Evolutionary conservation across 2,113 vertebrate species (phyloP).

Genomic region (Pampusana beccarii): DNA sequence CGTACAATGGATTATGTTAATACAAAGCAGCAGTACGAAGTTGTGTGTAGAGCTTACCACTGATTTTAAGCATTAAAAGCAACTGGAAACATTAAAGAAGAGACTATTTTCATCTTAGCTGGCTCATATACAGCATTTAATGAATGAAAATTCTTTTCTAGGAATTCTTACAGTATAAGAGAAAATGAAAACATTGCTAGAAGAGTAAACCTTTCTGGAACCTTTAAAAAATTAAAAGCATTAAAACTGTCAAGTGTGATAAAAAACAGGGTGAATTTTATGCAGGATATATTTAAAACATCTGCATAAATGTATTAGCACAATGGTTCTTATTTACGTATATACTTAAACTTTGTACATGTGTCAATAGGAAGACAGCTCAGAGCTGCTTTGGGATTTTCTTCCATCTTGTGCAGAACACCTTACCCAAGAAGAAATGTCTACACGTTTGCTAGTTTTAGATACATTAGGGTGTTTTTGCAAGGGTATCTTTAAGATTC

Average conservation of each 20-base stretch:
- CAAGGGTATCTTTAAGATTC: not conserved
- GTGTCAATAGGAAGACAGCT: not conserved
- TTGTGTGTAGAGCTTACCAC: not conserved
- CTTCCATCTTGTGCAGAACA: not conserved
- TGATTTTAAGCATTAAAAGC: not conserved
- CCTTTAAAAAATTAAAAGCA: not conserved
- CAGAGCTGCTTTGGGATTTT: not conserved
- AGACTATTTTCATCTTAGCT: not conserved
- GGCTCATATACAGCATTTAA: not conserved
- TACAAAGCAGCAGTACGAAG: not conserved
- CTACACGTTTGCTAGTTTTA: not conserved
- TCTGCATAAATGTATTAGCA: not conserved
- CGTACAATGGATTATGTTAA: not conserved
- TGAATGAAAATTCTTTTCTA: not conserved
- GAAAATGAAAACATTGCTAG: not conserved
- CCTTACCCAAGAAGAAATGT: not conserved
- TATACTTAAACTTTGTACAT: not conserved
- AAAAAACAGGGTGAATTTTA: not conserved
- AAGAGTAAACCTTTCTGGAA: not conserved
- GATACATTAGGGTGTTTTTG: not conserved
- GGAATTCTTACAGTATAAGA: not conserved
- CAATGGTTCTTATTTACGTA: not conserved
- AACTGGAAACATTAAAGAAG: not conserved
- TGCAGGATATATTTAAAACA: not conserved
- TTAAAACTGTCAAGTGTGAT: not conserved